These are phyloP conservation scores for Rhinichthys osculus DNA, from an alignment of 2,797 vertebrate genomes.

Conservation along the genomic window DNA sequence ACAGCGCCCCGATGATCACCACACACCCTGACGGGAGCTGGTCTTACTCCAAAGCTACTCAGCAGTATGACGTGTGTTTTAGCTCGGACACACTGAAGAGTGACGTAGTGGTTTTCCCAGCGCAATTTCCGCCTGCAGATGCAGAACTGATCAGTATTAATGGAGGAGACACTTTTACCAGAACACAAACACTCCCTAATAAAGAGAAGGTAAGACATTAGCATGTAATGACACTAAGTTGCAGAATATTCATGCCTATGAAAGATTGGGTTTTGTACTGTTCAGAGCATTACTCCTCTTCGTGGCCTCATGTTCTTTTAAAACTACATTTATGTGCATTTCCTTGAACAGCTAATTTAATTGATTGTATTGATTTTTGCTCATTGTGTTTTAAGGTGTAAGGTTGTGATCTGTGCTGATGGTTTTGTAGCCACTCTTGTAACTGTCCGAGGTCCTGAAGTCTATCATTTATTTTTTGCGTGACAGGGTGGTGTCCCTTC, in stretches of 20 bases:
- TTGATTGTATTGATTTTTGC: not conserved
- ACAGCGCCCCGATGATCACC: constrained; percentile 64
- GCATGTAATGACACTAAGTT: not conserved
- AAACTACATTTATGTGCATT: not conserved
- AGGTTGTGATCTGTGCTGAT: not conserved
- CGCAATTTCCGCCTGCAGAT: constrained; percentile 61
- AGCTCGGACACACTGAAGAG: constrained; percentile 71
- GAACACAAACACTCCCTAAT: constrained; percentile 69
- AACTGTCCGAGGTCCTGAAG: not conserved
- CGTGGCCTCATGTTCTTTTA: not conserved
- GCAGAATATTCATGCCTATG: not conserved
- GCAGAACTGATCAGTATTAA: constrained; percentile 66
- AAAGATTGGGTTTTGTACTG: not conserved
- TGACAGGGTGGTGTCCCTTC: not conserved
- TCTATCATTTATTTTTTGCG: not conserved
- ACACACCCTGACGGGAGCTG: constrained; percentile 73
- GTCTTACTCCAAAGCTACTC: constrained; percentile 72
- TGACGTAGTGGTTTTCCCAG: constrained; percentile 70
- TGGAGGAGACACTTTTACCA: constrained; percentile 59
- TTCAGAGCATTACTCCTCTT: not conserved
- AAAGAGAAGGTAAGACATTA: constrained; percentile 66
- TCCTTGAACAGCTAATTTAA: not conserved
- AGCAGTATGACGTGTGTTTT: constrained; percentile 73
- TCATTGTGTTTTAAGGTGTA: not conserved
- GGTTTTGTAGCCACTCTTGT: not conserved